Evolutionary conservation across 2,888 invertebrate genomes (phyloP), one percentile per base, ranked within the genome.

Genomic region (Parnassius glacialis): DNA sequence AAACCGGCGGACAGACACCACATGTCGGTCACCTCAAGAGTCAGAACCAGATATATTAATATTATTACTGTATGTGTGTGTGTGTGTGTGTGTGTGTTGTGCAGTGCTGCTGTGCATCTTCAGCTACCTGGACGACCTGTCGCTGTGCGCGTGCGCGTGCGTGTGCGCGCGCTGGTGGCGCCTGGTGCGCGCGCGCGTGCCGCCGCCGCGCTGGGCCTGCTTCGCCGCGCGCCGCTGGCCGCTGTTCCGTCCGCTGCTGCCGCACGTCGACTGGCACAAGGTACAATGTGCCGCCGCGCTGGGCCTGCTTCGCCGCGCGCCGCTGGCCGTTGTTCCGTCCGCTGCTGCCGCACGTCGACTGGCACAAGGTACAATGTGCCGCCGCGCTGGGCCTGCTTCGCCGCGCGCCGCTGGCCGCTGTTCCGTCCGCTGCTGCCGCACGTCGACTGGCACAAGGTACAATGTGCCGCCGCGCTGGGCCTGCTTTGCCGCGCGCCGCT

Each of bases 101-200:
- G 72, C 91, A 94, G 97, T 98, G 70, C 89, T 98, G 77, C 93
- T 98, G 57, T 94, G 95, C 67, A 96, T 98, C 66, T 98, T 98
- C 85, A 95, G 95, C 57, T 96, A 97, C 84, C 90, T 98, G 76
- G 98, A 98, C 80, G 98, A 98, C 85, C 93, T 98, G 77, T 97
- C 98, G 0, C 91, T 98, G 73, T 96, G 97, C 94, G 96, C 96
- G 75, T 96, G 96, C 63, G 95, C 96, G 48, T 95, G 96, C 79
- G 98, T 97, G 43, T 97, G 97, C 80, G 92, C 93, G 67, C 94
- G 97, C 67, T 98, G 98, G 98, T 92, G 94, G 68, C 94, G 95
- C 51, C 93, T 98, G 44, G 92, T 98, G 59, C 94, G 95, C 62
- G 95, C 95, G 67, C 95, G 97, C 72, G 94, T 96, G 64, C 93